Base-by-base conservation (phyloP, 2,113 vertebrate genomes). In the Oryzias curvinotus region DNA sequence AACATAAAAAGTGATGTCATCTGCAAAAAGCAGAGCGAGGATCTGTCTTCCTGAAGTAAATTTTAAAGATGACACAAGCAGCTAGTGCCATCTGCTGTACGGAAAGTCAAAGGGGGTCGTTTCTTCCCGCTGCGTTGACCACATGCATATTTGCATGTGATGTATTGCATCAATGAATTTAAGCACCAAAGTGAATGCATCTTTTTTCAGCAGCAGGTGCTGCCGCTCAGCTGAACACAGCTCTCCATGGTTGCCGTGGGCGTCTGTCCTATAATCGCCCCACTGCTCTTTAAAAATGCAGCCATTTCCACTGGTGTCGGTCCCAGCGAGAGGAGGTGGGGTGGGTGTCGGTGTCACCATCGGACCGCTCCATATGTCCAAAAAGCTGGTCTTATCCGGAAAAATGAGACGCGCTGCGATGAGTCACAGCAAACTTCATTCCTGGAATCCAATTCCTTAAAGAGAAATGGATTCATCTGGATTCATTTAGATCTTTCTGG, bases 281-380 rank as follows among this genome's bases (percentile, higher is more conserved):
- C 82, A 71, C 80, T 57, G 78, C 76, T 81, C 44, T 71, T 89
- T 65, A 86, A 86, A 86, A 87, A 88, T 88, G 76, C 74, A 87
- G 81, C 43, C 25, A 42, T 26, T 72, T 84, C 62, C 61, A 65
- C 61, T 48, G 65, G 53, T 68, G 75, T 65, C 47, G 55, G 55
- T 57, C 30, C 56, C 55, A 54, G 8, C 25, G 50, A 65, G 41
- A 67, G 45, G 45, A 51, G 23, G 47, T 60, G 52, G n/a, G 36
- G 30, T 7, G 30, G 36, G 56, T 56, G n/a, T 59, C 18, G 17
- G 18, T 18, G 43, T 52, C 43, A 47, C 5, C 25, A 41, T 69
- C 45, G 13, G 53, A 28, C 41, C 48, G 65, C 64, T 51, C 46
- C 18, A 30, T 25, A 5, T 62, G 52, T 65, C 57, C 70, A 52